phyloP scores from a whole-genome alignment of 2,797 vertebrate species.

The Coreius guichenoti region DNA sequence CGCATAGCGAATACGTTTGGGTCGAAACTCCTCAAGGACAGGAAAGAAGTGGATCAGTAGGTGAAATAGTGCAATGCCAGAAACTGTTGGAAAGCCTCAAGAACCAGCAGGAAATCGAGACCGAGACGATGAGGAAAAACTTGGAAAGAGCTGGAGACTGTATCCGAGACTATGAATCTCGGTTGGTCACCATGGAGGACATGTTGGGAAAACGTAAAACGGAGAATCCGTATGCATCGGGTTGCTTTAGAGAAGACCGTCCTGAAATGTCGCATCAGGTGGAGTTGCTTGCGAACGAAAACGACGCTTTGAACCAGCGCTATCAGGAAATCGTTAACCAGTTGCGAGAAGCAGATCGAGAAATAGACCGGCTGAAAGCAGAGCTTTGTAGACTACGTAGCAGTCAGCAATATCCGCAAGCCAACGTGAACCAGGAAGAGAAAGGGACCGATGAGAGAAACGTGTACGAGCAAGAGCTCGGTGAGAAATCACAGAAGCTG shows the following conservation, averaged over 20 bases:
- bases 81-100: constrained; percentile 77
- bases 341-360: constrained; percentile 82
- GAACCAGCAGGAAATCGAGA: constrained; percentile 78
- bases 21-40: constrained; percentile 54
- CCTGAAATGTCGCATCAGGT: constrained; percentile 73
- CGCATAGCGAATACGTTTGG: constrained; percentile 64
- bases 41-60: constrained; percentile 64
- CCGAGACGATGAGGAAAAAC: constrained; percentile 75
- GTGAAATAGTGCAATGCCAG: constrained; percentile 63
- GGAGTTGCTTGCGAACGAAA: constrained; percentile 78
- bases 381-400: constrained; percentile 75
- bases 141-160: constrained; percentile 78
- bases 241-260: constrained; percentile 73
- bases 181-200: constrained; percentile 79
- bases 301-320: constrained; percentile 76
- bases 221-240: constrained; percentile 67
- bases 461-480: constrained; percentile 79
- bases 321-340: constrained; percentile 86
- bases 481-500: constrained; percentile 79
- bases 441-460: constrained; percentile 74
- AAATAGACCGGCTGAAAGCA: constrained; percentile 81
- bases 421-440: constrained; percentile 70
- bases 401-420: constrained; percentile 66
- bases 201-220: constrained; percentile 74
- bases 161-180: constrained; percentile 78